phyloP scores from a whole-genome alignment of 2,888 invertebrate species.

The Halictus quadricinctus region DNA sequence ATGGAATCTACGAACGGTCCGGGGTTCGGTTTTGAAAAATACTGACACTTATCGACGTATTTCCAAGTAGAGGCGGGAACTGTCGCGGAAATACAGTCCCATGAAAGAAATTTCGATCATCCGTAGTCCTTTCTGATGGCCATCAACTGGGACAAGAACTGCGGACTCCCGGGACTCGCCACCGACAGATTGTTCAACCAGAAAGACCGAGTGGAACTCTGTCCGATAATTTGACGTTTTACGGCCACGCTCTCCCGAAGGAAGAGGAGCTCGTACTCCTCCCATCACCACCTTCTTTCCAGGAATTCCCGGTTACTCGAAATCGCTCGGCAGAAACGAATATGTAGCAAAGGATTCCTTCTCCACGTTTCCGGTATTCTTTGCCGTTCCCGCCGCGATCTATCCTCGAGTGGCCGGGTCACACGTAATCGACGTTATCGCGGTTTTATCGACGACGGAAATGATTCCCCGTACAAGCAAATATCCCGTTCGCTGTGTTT shows the following conservation, averaged over 20 bases:
- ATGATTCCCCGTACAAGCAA: slow-evolving; percentile 42
- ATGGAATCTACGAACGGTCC: background rate
- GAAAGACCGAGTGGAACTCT: slow-evolving; percentile 47
- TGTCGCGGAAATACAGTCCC: background rate
- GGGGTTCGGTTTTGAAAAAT: slow-evolving; percentile 2
- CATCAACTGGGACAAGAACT: slow-evolving; percentile 36
- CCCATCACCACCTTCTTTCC: background rate
- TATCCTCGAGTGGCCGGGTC: background rate
- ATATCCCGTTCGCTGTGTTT: slow-evolving; percentile 29
- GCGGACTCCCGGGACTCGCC: slow-evolving; percentile 34
- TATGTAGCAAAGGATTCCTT: background rate
- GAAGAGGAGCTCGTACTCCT: slow-evolving; percentile 47
- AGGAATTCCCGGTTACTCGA: background rate
- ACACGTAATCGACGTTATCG: slow-evolving; percentile 50
- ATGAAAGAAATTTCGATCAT: slow-evolving; percentile 25
- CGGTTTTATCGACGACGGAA: slow-evolving; percentile 43
- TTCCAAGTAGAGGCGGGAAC: background rate
- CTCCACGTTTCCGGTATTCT: background rate
- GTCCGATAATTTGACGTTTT: slow-evolving; percentile 63
- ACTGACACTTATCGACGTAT: background rate
- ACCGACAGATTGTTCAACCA: slow-evolving; percentile 51
- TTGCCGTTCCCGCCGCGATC: background rate
- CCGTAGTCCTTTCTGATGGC: slow-evolving; percentile 17
- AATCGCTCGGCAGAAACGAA: background rate
- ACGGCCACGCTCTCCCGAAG: slow-evolving; percentile 50